Base-by-base conservation (phyloP, 2,797 vertebrate genomes). In the Holocentrus rufus region DNA sequence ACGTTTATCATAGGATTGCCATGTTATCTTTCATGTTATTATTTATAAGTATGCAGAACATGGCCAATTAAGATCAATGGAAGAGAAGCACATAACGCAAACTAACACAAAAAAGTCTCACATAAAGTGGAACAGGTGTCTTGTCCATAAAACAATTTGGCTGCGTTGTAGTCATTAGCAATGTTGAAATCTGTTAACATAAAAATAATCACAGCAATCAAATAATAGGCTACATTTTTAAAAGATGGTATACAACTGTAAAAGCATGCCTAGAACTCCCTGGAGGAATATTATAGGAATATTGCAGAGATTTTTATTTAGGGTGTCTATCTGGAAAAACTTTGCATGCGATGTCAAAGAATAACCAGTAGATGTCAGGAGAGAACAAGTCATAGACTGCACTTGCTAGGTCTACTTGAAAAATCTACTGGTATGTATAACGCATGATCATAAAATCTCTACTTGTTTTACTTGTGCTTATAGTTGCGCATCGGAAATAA, bases 311-410 rank as follows among this genome's bases (percentile, higher is more conserved):
- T 39, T 39, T 39, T 39, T 39, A 9, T 11, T 39, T 39, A 13
- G 36, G 0, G 7, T 25, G 1, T 23, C 23, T 3, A 3, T 44
- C 0, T 15, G 1, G 14, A 11, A 39, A 50, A 50, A 31, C 6
- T 3, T 30, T 53, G 1, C 9, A 27, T 76, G 85, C 62, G 60
- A 82, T 86, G 30, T 49, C 27, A 61, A 0, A 52, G 2, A 64
- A 27, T 11, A 5, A 64, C 62, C 90, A 76, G 81, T 81, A 91
- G 90, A 83, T 89, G 90, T 70, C 88, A 79, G 73, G 15, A 81
- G 53, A 83, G 50, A 81, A 80, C 77, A 82, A 84, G 31, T 64
- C 47, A 86, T 25, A 9, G 14, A 4, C 20, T 4, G 11, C 31
- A 20, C 15, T 55, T 18, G 23, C 1, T 2, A 1, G 3, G 11